Base-by-base conservation (phyloP, 2,888 invertebrate genomes). In the Cantharis rustica region DNA sequence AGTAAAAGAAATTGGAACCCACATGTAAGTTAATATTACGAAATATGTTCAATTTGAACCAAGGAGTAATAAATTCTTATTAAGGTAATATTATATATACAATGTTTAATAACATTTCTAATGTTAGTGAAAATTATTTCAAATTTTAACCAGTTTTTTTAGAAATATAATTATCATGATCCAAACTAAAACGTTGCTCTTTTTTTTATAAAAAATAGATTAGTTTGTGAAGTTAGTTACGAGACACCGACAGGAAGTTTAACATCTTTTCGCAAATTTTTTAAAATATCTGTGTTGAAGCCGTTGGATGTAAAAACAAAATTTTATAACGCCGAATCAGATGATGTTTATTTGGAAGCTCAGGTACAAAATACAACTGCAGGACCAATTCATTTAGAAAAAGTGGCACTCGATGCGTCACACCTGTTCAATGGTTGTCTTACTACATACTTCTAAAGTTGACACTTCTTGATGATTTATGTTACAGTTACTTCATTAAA, bases 241-340 rank as follows among this genome's bases (percentile, higher is more conserved):
- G 92, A 92, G 85, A 94, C 94, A 31, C 92, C 93, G 70, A 91
- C 92, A 77, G 93, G 93, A 73, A 93, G 95, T 81, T 90, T 93
- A 31, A 93, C 95, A 86, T 95, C 96, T 79, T 97, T 99, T 85
- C 92, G 98, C 81, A 99, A 99, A 88, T 98, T 98, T 88, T 99
- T 99, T 88, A 99, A 98, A 89, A 99, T 99, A 88, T 94, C 97
- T 92, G 99, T 99, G 0, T 91, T 98, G 84, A 99, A 99, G 87
- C 99, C 99, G 3, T 90, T 99, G 69, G 99, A 99, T 91, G 98
- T 99, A 0, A 98, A 98, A 90, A 99, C 99, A 0, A 98, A 99
- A 87, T 97, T 99, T 89, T 98, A 97, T 87, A 98, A 97, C 90
- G 96, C 97, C 1, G 98, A 93, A 87, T 93, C 93, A 80, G 94